Conservation (phyloP, 1,140 invertebrate genomes). For the Paraescarpia echinospica region DNA sequence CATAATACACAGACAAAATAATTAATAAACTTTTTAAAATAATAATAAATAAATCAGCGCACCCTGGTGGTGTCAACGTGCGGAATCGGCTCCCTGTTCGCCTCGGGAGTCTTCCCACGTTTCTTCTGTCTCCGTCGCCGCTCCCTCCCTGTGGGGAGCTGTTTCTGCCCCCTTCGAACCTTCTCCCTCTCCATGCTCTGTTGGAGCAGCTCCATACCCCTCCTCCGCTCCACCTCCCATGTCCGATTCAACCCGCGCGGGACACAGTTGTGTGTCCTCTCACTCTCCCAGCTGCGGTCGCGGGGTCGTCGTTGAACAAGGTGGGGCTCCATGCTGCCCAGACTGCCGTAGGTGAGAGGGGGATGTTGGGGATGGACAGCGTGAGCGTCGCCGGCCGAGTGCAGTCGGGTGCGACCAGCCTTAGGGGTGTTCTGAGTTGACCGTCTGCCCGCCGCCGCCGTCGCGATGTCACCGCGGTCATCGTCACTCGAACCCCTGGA, state of each 20-base stretch:
- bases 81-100: background rate
- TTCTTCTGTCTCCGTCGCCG: background rate
- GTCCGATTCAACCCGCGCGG: background rate
- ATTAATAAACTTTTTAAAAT: background rate
- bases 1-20: too few relatives aligned
- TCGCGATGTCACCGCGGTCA: background rate
- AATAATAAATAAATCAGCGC: background rate
- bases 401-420: conserved; percentile 1
- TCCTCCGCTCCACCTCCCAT: conserved; percentile 4
- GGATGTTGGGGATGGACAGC: background rate
- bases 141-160: background rate
- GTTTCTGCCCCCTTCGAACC: background rate
- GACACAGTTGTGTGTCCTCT: background rate
- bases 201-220: conserved; percentile 12
- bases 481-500: conserved; percentile 6
- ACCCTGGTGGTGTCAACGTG: conserved; percentile 13
- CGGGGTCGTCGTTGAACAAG: background rate
- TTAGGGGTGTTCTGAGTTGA: conserved; percentile 13
- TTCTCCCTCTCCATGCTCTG: conserved; percentile 15
- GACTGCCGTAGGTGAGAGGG: conserved; percentile 11
- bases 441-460: background rate
- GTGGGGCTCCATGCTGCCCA: conserved; percentile 20
- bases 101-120: background rate
- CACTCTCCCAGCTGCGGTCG: conserved; percentile 16
- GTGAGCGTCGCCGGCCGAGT: background rate